These are phyloP conservation scores for Alethe castanea DNA, from an alignment of 2,113 vertebrate genomes.

Conservation along the genomic window DNA sequence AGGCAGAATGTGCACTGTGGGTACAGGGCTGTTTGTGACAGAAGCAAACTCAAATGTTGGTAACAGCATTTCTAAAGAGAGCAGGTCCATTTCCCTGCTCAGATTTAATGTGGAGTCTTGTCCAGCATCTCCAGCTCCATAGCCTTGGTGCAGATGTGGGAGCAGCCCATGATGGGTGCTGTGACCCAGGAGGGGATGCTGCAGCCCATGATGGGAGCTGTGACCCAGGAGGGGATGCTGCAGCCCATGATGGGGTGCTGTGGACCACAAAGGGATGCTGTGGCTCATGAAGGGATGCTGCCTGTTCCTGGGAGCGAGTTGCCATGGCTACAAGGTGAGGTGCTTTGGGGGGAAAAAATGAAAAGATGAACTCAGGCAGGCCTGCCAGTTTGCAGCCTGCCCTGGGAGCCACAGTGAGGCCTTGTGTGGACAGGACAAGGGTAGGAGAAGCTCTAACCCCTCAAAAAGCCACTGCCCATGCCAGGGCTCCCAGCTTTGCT, in stretches of 20 bases:
- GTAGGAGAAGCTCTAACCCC: not conserved
- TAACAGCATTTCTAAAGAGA: not conserved
- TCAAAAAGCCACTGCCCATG: not conserved
- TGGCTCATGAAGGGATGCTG: not conserved
- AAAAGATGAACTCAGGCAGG: constrained; percentile 37
- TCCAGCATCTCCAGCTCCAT: not conserved
- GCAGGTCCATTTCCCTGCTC: not conserved
- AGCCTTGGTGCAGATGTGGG: rapidly evolving
- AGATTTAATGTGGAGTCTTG: not conserved
- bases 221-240: not conserved
- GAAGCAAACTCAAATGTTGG: not conserved
- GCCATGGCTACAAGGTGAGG: constrained; percentile 70
- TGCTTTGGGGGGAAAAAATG: not conserved
- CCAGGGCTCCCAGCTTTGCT: not conserved
- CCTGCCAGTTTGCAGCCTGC: constrained; percentile 49
- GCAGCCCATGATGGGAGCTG: not conserved
- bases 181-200: not conserved
- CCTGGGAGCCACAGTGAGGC: not conserved
- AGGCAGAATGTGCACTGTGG: not conserved
- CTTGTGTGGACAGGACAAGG: not conserved
- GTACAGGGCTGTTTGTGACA: not conserved
- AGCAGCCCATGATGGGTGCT: not conserved
- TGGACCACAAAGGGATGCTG: not conserved
- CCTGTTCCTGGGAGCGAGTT: constrained; percentile 55
- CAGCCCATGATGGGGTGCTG: not conserved